phyloP scores from a whole-genome alignment of 2,888 invertebrate species.

The Eumacrocentrus americanus region DNA sequence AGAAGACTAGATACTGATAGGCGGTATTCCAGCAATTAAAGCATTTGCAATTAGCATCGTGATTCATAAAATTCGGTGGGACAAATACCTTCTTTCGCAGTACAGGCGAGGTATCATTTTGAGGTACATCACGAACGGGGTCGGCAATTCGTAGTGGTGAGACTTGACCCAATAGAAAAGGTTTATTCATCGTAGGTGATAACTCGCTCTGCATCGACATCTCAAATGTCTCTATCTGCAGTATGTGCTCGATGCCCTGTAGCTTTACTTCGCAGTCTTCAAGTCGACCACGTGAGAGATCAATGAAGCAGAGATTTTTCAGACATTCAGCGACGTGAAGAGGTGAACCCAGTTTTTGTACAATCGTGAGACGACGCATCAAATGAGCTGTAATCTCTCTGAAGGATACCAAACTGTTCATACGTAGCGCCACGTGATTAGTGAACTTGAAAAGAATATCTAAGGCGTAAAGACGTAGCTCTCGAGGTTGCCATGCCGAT shows the following conservation, averaged over 20 bases:
- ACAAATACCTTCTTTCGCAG: conserved; percentile 45
- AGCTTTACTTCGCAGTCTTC: conserved; percentile 54
- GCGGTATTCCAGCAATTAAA: conserved; percentile 49
- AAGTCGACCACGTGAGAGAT: conserved; percentile 46
- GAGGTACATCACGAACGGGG: conserved; percentile 30
- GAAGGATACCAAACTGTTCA: conserved; percentile 51
- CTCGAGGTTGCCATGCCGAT: conserved; percentile 18
- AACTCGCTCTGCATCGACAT: conserved; percentile 35
- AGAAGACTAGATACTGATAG: conserved; percentile 50
- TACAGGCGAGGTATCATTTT: conserved; percentile 48
- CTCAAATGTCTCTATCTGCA: conserved; percentile 48
- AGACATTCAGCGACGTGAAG: conserved; percentile 50
- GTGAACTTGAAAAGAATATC: conserved; percentile 40
- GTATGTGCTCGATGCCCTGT: conserved; percentile 52
- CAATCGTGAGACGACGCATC: conserved; percentile 40
- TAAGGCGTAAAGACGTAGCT: conserved; percentile 38
- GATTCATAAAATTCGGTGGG: conserved; percentile 47
- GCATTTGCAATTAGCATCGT: conserved; percentile 46
- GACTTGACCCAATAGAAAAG: neutral
- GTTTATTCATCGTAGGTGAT: neutral
- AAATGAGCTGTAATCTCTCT: conserved; percentile 50
- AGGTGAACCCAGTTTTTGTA: conserved; percentile 48
- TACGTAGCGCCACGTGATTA: conserved; percentile 40
- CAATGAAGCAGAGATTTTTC: conserved; percentile 52
- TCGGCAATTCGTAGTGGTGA: conserved; percentile 23